phyloP scores from a whole-genome alignment of 1,140 invertebrate species.

The Drosophila trapezifrons region DNA sequence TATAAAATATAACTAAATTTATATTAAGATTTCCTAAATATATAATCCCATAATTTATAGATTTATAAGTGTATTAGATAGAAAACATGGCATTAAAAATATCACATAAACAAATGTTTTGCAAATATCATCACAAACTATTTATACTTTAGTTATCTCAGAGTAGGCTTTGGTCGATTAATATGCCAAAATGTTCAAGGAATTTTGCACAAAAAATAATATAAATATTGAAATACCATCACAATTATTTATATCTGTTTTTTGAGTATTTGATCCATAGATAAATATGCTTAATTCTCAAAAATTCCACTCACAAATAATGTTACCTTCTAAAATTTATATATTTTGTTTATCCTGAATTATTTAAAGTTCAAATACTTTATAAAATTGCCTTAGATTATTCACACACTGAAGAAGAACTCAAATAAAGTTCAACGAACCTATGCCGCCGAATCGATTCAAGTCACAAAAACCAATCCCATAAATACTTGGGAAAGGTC shows the following conservation, averaged over 20 bases:
- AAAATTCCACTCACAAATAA: neutral
- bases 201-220: constrained; percentile 6
- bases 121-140: neutral
- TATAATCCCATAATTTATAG: neutral
- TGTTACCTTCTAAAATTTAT: too few relatives aligned
- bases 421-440: constrained; percentile 25
- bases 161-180: neutral
- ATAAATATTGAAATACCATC: constrained; percentile 14
- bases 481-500: constrained; percentile 52
- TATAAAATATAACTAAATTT: neutral
- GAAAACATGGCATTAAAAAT: neutral
- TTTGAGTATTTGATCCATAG: neutral
- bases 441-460: constrained; percentile 14
- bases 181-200: neutral
- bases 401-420: neutral
- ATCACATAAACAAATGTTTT: neutral
- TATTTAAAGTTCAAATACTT: neutral
- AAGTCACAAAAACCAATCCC: constrained; percentile 40
- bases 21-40: too few relatives aligned
- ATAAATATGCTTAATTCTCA: constrained; percentile 1
- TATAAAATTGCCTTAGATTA: neutral
- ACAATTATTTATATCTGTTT: constrained; percentile 1
- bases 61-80: neutral
- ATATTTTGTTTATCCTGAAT: neutral
- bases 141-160: constrained; percentile 1